Percentiles rank a stretch among this genome's conserved stretches.
These are phyloP conservation scores for Lucinisca nassula DNA, from an alignment of 2,888 invertebrate genomes.

Conservation along the genomic window DNA sequence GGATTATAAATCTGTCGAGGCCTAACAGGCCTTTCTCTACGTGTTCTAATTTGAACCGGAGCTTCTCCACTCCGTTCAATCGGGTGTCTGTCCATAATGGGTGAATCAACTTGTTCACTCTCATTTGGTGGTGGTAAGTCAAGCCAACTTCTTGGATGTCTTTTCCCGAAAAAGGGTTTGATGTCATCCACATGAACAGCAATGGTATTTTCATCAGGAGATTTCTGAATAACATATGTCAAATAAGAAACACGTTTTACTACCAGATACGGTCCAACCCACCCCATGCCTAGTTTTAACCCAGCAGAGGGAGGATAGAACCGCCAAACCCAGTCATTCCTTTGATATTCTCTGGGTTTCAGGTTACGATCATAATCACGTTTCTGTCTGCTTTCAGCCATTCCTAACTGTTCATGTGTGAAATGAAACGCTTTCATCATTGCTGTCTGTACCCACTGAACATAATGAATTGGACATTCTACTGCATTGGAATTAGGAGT, in stretches of 20 bases:
- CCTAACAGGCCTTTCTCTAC: background rate
- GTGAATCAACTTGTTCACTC: background rate
- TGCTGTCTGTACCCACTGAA: background rate
- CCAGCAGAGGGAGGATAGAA: slow-evolving; percentile 31
- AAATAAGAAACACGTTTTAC: slow-evolving; percentile 7
- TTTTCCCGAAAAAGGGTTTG: slow-evolving; percentile 12
- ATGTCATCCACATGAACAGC: slow-evolving; percentile 44
- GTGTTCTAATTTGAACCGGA: background rate
- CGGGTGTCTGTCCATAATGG: background rate
- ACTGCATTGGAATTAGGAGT: background rate
- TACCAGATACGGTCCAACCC: slow-evolving; percentile 27
- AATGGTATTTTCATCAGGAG: background rate
- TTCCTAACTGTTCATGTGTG: background rate
- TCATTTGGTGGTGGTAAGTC: background rate
- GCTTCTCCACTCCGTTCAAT: background rate
- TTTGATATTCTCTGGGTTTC: slow-evolving; percentile 15
- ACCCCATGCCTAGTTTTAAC: slow-evolving; percentile 25
- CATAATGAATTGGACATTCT: slow-evolving; percentile 1
- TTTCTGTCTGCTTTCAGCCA: slow-evolving; percentile 22
- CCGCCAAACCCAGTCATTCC: slow-evolving; percentile 22
- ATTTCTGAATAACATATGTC: slow-evolving; percentile 15
- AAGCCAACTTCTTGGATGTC: slow-evolving; percentile 6
- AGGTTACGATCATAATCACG: slow-evolving; percentile 18
- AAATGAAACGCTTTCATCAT: background rate
- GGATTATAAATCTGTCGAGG: background rate